Evolutionary conservation across 2,888 invertebrate species (phyloP), one percentile per base, ranked within the genome.

Genomic region (Drosophila mimetica): DNA sequence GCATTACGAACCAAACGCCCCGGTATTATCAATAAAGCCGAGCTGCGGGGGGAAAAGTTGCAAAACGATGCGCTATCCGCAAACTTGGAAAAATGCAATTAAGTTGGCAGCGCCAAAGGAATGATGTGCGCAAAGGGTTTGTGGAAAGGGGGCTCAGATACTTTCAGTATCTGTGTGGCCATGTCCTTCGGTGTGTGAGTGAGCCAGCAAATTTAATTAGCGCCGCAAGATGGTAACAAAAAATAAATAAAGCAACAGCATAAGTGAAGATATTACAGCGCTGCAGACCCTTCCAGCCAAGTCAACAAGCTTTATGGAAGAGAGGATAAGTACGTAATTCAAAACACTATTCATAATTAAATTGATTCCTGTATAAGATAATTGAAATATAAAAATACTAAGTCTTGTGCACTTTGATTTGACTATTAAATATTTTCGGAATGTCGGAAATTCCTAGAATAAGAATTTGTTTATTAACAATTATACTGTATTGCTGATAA

Each of bases 21-120:
- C n/a, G n/a, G 60, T 16, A 51, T 58, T 71, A 53, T 71, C 64
- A 64, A 71, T 59, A 59, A 59, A 58, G 34, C 20, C 34, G 11
- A 16, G 9, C 25, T 9, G 54, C 13, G 18, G 48, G 11, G 16
- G n/a, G 22, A 37, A 32, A 65, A 64, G 46, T 58, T 54, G 53
- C n/a, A 41, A 65, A 65, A 28, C 39, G 16, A 34, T 54, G 30
- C 20, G 36, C 59, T 47, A 41, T 58, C 25, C 39, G 46, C 44
- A 67, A 69, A 51, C 58, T 74, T 58, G 67, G 51, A 74, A 65
- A 74, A 74, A 74, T 74, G 69, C 74, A 74, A 74, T 74, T 74
- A 74, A 63, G 70, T 59, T 58, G 47, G 39, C 39, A 34, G 18
- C 44, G 30, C 52, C 42, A 52, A 59, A 48, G 48, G 44, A 67